Base-by-base conservation (phyloP, 2,113 vertebrate genomes). In the Poeciliopsis turrubarensis region DNA sequence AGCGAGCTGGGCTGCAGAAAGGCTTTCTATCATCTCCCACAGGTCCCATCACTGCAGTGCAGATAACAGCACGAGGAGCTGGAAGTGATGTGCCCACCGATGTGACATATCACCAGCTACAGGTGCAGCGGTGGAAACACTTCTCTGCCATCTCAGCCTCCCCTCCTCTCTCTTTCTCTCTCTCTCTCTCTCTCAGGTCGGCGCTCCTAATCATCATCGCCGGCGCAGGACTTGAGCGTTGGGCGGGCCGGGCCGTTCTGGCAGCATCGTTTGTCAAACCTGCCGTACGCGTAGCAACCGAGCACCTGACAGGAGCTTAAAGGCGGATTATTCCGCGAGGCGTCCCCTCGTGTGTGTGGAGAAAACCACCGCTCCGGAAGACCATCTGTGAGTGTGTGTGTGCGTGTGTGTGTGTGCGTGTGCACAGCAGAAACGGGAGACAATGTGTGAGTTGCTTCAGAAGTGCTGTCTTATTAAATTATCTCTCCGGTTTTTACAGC, bases 381-480 rank as follows among this genome's bases (percentile, higher is more conserved):
- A 76, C 80, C 83, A 84, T 86, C 80, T 82, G 82, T 86, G 75
- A 0, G 12, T 5, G 41, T 44, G 41, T 15, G 14, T 3, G 14
- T 5, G 13, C 30, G 27, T 2, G 60, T 6, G 13, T 47, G 44
- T 17, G 44, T 15, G 44, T 15, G 29, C 31, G 29, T 8, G 61
- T 63, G 61, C 14, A n/a, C 14, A 27, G 37, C 14, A 30, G 29
- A 22, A 27, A 61, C 22, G 5, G 31, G 70, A 11, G 5, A 64
- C 26, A 62, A 73, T 41, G 68, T 27, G 74, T 14, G 69, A 78
- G 81, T 66, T 66, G 14, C 65, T 85, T 88, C 76, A 91, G 78
- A 85, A 86, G 77, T 47, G 41, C 57, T 27, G 75, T 75, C 77
- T 89, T 91, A 91, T 92, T 89, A 90, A 93, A 93, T 91, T 82